Conservation (phyloP, 2,888 invertebrate genomes). For the Noctua janthe region DNA sequence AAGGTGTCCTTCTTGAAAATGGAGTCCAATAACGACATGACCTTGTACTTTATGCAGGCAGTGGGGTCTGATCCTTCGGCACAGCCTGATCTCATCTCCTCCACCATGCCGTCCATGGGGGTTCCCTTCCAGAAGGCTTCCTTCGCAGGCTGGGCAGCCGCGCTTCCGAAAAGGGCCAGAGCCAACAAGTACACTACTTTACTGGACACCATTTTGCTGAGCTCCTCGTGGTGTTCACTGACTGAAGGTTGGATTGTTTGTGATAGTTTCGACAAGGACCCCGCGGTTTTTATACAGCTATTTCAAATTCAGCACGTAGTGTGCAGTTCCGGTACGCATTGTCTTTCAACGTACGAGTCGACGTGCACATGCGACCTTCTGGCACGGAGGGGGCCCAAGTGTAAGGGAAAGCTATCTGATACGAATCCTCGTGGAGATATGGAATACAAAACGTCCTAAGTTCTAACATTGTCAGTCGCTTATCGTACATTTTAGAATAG, state of each 20-base stretch:
- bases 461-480: conserved; percentile 70
- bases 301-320: conserved; percentile 89
- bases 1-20: conserved; percentile 95
- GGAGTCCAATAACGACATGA: conserved; percentile 94
- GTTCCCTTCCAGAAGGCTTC: conserved; percentile 93
- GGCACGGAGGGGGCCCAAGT: conserved; percentile 75
- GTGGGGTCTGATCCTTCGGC: conserved; percentile 94
- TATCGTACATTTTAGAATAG: conserved; percentile 78
- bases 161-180: conserved; percentile 90
- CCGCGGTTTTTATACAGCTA: conserved; percentile 90
- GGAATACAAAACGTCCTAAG: conserved; percentile 81
- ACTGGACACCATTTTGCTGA: conserved; percentile 84
- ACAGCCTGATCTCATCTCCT: conserved; percentile 94
- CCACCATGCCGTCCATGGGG: conserved; percentile 93
- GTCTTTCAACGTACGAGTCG: conserved; percentile 83
- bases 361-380: conserved; percentile 83
- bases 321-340: conserved; percentile 87
- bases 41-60: conserved; percentile 95
- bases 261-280: conserved; percentile 88
- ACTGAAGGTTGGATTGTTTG: conserved; percentile 84
- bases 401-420: conserved; percentile 90
- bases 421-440: conserved; percentile 81
- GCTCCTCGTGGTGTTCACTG: conserved; percentile 83
- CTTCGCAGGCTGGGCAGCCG: conserved; percentile 91
- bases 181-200: conserved; percentile 88